Evolutionary conservation across 2,888 invertebrate genomes (phyloP).

Genomic region (Thysanoteuthis rhombus): DNA sequence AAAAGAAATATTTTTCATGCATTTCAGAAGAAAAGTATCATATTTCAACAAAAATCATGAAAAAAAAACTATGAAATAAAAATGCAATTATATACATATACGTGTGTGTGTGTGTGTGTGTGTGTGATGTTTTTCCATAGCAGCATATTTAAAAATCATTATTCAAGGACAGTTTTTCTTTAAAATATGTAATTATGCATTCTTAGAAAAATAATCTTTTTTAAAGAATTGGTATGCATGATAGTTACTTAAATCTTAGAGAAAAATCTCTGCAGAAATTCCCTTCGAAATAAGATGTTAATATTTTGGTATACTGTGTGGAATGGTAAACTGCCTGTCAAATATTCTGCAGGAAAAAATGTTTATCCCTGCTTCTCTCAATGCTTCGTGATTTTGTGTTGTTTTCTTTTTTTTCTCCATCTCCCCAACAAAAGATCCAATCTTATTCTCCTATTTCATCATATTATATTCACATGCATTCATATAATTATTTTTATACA

Average conservation of each 20-base stretch:
- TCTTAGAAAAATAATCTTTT: constrained; percentile 12
- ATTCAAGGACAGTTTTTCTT: constrained; percentile 1
- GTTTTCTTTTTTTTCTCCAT: background rate
- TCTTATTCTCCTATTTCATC: background rate
- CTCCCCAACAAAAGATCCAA: background rate
- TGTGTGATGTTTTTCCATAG: background rate
- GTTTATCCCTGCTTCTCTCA: constrained; percentile 12
- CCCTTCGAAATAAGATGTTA: background rate
- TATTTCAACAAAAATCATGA: background rate
- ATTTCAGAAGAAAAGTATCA: background rate
- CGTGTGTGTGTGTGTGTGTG: background rate
- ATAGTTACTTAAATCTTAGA: constrained; percentile 12
- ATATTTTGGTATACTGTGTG: constrained; percentile 12
- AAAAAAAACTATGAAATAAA: background rate
- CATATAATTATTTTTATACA: constrained; percentile 1
- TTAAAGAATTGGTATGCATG: background rate
- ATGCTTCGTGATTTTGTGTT: background rate
- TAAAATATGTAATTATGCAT: constrained; percentile 12
- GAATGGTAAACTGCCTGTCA: constrained; percentile 12
- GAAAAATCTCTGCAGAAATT: background rate
- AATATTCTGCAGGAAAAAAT: background rate
- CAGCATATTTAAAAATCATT: too few species aligned
- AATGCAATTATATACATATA: background rate
- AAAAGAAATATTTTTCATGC: background rate
- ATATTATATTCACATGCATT: constrained; percentile 12